Evolutionary conservation across 2,888 invertebrate genomes (phyloP), one percentile per base, ranked within the genome.

Genomic region (Chrysolina americana): DNA sequence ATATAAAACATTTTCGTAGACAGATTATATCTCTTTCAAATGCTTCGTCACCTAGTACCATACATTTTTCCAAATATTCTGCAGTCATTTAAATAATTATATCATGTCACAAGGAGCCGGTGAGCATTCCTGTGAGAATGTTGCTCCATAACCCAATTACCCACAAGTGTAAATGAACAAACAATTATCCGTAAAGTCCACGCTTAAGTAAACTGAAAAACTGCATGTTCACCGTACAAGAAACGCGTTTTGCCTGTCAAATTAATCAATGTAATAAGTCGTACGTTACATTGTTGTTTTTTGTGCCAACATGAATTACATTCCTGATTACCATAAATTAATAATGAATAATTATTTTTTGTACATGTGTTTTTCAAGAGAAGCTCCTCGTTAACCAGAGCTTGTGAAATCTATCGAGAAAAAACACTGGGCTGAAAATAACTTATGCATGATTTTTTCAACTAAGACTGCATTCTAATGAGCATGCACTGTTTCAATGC

Each of bases 191-290:
- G 23, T 21, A 53, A 53, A 53, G 10, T 53, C 53, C 53, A 53
- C 53, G 53, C 59, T 59, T 5, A 36, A 59, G 36, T 28, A 36
- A 23, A 59, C 59, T 36, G 59, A 59, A 59, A 59, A 59, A 28
- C 23, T 59, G 36, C 28, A 36, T n/a, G 59, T 59, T 59, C 28
- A 53, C 19, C 41, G 17, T 41, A 53, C 11, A 28, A 68, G 41
- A 41, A 68, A 36, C 53, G 68, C 23, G 41, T 28, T 56, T 68
- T 56, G 13, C 68, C 53, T 68, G 53, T 68, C 66, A 66, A 66
- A 53, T 68, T 53, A 68, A 68, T 68, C 53, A 68, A 41, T 59
- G 68, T 68, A 68, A 68, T 68, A 41, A 53, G 8, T 66, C 50
- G 19, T 50, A 17, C 6, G 21, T 36, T 41, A 68, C 53, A 53